Percentiles rank a stretch among this genome's conserved stretches.
Evolutionary conservation across 2,113 vertebrate species (phyloP).

Genomic region (Anas platyrhynchos): DNA sequence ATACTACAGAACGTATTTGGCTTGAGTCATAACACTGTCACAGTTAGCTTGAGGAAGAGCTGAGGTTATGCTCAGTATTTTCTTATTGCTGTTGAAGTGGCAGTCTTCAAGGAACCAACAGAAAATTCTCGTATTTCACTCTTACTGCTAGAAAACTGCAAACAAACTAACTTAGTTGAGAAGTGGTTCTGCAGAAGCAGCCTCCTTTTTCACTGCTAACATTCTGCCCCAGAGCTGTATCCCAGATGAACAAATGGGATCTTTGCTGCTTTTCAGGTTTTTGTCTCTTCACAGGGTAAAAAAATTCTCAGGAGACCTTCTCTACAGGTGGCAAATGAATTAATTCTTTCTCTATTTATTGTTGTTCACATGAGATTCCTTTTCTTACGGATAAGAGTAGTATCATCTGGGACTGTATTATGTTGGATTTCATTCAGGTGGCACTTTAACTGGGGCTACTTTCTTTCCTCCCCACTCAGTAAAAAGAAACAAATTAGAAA

Average conservation of each 20-base stretch:
- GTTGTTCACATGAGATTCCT: not conserved
- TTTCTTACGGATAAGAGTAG: not conserved
- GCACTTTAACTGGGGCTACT: not conserved
- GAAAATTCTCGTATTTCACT: not conserved
- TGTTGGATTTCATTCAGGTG: not conserved
- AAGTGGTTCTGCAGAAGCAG: not conserved
- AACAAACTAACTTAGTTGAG: not conserved
- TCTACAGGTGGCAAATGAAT: not conserved
- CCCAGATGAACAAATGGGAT: not conserved
- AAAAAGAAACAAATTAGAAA: not conserved
- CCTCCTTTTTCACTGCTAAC: not conserved
- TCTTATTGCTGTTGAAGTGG: not conserved
- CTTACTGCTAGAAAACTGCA: not conserved
- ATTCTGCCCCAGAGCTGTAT: not conserved
- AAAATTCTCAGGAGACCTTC: not conserved
- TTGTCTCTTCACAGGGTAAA: not conserved
- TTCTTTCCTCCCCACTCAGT: not conserved
- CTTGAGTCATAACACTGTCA: not conserved
- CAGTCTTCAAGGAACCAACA: not conserved
- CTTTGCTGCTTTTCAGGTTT: not conserved
- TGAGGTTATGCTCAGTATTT: not conserved
- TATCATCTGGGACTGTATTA: not conserved
- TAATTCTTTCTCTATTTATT: not conserved
- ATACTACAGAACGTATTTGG: not conserved
- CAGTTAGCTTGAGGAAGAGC: not conserved